Evolutionary conservation across 2,888 invertebrate genomes (phyloP).

Genomic region (Oscheius onirici): DNA sequence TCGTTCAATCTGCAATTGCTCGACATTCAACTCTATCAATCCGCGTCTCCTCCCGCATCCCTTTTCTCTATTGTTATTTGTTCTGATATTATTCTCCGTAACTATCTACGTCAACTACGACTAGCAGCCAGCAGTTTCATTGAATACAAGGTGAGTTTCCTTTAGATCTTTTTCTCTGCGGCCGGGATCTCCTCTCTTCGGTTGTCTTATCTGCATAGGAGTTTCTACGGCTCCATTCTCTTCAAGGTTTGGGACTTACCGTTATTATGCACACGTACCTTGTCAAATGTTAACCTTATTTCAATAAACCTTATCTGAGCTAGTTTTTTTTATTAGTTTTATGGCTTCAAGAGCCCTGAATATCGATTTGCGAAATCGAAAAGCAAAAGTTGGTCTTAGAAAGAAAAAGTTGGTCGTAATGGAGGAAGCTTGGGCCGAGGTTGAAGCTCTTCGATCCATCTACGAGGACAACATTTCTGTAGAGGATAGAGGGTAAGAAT

Average conservation of each 20-base stretch:
- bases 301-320: background rate
- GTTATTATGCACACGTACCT: background rate
- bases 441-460: constrained; percentile 37
- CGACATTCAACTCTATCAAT: too few species aligned
- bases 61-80: too few species aligned
- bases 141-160: too few species aligned
- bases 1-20: too few species aligned
- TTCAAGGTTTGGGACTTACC: background rate
- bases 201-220: background rate
- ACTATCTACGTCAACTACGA: too few species aligned
- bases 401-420: background rate
- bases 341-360: background rate
- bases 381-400: background rate
- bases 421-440: constrained; percentile 37
- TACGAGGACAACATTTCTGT: constrained; percentile 36
- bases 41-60: too few species aligned
- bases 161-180: background rate
- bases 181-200: background rate
- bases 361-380: background rate
- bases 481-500: constrained; percentile 17
- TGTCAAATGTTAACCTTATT: background rate
- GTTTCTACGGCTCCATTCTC: background rate
- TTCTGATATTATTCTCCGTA: too few species aligned
- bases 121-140: too few species aligned
- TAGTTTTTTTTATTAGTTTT: background rate